Evolutionary conservation across 2,797 vertebrate species (phyloP).

Genomic region (Hephaestus fuliginosus): DNA sequence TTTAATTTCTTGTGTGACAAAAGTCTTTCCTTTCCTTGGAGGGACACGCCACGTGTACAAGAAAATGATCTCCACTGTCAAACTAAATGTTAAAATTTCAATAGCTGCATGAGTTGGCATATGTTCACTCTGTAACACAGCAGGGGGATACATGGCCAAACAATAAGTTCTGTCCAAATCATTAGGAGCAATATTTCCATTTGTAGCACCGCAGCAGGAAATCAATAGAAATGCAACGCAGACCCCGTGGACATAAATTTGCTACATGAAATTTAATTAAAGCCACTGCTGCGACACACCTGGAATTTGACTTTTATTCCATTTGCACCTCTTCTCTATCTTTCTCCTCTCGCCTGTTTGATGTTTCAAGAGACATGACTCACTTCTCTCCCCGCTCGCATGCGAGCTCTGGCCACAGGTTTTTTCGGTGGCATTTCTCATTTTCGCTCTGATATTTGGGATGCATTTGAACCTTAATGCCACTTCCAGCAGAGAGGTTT

Average conservation of each 20-base stretch:
- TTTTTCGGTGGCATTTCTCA: slow-evolving; percentile 39
- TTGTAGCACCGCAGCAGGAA: slow-evolving; percentile 23
- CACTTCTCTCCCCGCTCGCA: slow-evolving; percentile 24
- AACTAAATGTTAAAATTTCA: slow-evolving; percentile 8
- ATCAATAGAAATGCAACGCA: slow-evolving; percentile 27
- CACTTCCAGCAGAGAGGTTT: slow-evolving; percentile 47
- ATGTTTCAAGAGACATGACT: slow-evolving; percentile 40
- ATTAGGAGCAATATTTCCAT: slow-evolving; percentile 13
- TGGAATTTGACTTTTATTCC: slow-evolving; percentile 31
- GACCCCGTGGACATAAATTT: slow-evolving; percentile 18
- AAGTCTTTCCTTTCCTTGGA: background rate
- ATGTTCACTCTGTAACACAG: slow-evolving; percentile 3
- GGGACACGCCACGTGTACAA: background rate
- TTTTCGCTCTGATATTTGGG: slow-evolving; percentile 43
- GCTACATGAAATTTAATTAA: slow-evolving; percentile 19
- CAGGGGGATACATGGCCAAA: slow-evolving; percentile 16
- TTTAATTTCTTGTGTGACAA: background rate
- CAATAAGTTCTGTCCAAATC: slow-evolving; percentile 1
- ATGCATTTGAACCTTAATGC: slow-evolving; percentile 45
- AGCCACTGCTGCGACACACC: slow-evolving; percentile 36
- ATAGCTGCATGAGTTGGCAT: slow-evolving; percentile 11
- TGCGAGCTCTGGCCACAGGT: background rate
- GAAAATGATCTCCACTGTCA: background rate
- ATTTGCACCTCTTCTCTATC: slow-evolving; percentile 7
- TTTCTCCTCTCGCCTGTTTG: slow-evolving; percentile 24